Base-by-base conservation (phyloP, 2,888 invertebrate species). In the Ectropis crepuscularia region DNA sequence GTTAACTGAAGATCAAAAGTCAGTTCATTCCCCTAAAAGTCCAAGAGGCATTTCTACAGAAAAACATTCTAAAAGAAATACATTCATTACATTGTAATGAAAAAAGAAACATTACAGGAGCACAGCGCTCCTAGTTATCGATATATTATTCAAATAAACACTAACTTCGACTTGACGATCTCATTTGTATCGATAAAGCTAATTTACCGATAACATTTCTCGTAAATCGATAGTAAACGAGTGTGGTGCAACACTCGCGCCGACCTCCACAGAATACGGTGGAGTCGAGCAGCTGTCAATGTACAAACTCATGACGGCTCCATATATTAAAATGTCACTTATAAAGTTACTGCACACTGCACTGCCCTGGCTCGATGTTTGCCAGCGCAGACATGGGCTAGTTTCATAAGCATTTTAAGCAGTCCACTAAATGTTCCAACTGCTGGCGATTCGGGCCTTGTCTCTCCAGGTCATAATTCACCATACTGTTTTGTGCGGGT, bases 291-390 rank as follows among this genome's bases (percentile, higher is more conserved):
- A 12, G 39, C 39, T 39, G 39, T n/a, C 38, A 39, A 9, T 5
- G 38, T 9, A 16, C 46, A n/a, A 39, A 28, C 6, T 11, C 16
- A 9, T 39, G 41, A 51, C 61, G 49, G 45, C 28, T 42, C 8
- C 46, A 62, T 57, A 57, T 53, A 58, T 63, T 63, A 58, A 63
- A 57, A 48, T 45, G 41, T 49, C 53, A 49, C 10, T 58, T 12
- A 6, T 41, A 50, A 57, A 58, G 58, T 10, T 7, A 41, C 10
- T 41, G 41, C 10, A 6, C 8, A 12, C 12, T 9, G 12, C 50
- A 39, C 11, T 38, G 11, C 0, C 12, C 8, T 9, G 6, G 9
- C 39, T 39, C 39, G 50, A 39, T 12, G 12, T 39, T n/a, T 6
- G 50, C 50, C n/a, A 7, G 37, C 4, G 16, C 16, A 28, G 16